A percentile compares a stretch with the other conserved stretches of the same genome.
Conservation (phyloP, 1,140 invertebrate genomes). For the Geopemphigus sp. region DNA sequence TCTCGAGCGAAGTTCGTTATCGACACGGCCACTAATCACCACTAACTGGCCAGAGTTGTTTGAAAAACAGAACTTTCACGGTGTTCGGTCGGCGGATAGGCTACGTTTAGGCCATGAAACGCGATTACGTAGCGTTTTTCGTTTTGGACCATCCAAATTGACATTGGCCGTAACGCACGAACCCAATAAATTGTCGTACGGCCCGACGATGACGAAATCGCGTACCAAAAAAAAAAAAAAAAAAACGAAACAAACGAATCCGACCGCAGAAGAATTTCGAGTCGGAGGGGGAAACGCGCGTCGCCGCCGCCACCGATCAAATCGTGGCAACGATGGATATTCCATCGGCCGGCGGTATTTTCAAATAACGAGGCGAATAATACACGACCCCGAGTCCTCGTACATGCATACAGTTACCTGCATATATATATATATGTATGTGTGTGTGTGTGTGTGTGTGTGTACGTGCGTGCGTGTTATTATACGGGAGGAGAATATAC, state of each 20-base stretch:
- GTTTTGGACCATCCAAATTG: too few species aligned
- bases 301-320: conserved; percentile 15
- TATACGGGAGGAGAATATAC: not conserved
- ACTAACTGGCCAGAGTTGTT: too few species aligned
- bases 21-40: too few species aligned
- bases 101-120: too few species aligned
- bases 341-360: conserved; percentile 39
- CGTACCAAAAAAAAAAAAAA: not conserved
- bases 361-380: conserved; percentile 44
- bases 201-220: too few species aligned
- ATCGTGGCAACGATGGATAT: conserved; percentile 34
- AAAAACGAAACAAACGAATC: not conserved
- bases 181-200: too few species aligned
- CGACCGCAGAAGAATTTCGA: not conserved
- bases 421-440: not conserved
- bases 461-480: too few species aligned
- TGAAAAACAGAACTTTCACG: too few species aligned
- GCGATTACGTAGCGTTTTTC: too few species aligned
- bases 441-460: not conserved
- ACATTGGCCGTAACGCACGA: too few species aligned
- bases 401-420: not conserved
- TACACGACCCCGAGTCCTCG: not conserved
- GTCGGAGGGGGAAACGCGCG: not conserved
- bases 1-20: too few species aligned
- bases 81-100: too few species aligned